A percentile compares a stretch with the other conserved stretches of the same genome.
These are phyloP conservation scores for Drosophila formosana DNA, from an alignment of 2,888 invertebrate species.

Conservation along the genomic window DNA sequence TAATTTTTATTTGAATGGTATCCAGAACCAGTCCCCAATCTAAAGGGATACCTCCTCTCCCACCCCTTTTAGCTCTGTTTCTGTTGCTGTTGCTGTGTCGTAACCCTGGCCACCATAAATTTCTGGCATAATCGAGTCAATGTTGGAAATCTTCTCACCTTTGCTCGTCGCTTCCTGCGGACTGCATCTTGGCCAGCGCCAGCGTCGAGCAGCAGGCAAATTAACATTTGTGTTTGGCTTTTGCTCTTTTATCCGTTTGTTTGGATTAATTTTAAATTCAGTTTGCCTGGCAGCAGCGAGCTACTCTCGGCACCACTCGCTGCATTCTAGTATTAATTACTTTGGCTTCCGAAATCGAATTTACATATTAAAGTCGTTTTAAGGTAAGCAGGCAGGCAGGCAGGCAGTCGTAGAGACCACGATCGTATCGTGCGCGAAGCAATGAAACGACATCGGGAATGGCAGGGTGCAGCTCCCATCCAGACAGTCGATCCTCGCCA, in stretches of 20 bases:
- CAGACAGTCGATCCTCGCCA: constrained; percentile 56
- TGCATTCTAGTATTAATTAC: constrained; percentile 84
- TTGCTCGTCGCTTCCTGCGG: constrained; percentile 69
- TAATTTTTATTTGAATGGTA: constrained; percentile 78
- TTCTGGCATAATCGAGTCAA: constrained; percentile 82
- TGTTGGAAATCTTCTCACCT: constrained; percentile 83
- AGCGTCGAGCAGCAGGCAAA: constrained; percentile 53
- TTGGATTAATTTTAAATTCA: constrained; percentile 83
- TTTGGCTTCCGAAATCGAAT: constrained; percentile 85
- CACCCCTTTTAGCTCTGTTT: neutral
- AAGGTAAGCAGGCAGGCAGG: constrained; percentile 58
- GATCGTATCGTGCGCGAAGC: constrained; percentile 77
- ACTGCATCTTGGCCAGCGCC: constrained; percentile 37
- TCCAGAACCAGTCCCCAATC: constrained; percentile 40
- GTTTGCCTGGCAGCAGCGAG: constrained; percentile 48
- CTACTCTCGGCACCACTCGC: constrained; percentile 54
- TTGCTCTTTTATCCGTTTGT: constrained; percentile 81
- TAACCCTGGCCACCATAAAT: constrained; percentile 74
- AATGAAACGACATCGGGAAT: constrained; percentile 55
- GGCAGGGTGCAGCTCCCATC: constrained; percentile 54
- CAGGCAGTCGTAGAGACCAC: constrained; percentile 33
- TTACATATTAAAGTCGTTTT: constrained; percentile 84
- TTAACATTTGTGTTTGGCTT: constrained; percentile 79
- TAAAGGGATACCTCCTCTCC: constrained; percentile 7
- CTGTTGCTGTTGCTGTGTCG: neutral